Evolutionary conservation across 1,140 invertebrate species (phyloP).

Genomic region (Drosophila orena): DNA sequence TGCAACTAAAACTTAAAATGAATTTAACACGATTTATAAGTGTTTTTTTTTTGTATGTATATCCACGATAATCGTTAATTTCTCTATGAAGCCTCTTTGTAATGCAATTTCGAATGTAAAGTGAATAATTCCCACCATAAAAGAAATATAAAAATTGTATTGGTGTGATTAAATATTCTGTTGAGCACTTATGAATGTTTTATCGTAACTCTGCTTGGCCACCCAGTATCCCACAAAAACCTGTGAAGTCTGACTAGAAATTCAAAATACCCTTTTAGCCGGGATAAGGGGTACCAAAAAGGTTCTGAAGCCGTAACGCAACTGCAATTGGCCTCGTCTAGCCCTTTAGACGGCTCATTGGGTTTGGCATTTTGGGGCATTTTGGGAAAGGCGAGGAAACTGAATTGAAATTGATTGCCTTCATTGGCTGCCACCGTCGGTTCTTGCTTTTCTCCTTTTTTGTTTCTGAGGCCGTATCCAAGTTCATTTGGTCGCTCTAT

Average conservation of each 20-base stretch:
- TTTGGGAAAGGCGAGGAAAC: constrained; percentile 69
- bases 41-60: neutral
- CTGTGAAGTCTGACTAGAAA: neutral
- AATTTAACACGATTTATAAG: neutral
- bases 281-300: constrained; percentile 41
- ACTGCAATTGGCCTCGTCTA: constrained; percentile 76
- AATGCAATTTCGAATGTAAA: too few species aligned
- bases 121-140: too few species aligned
- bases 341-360: constrained; percentile 78
- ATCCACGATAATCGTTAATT: too few species aligned
- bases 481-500: constrained; percentile 78
- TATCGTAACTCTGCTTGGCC: neutral
- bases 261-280: constrained; percentile 3
- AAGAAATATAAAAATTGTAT: too few species aligned
- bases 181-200: neutral
- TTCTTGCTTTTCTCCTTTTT: constrained; percentile 29
- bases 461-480: constrained; percentile 54
- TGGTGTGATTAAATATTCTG: constrained; percentile 16
- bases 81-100: neutral
- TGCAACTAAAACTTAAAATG: too few species aligned
- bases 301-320: constrained; percentile 48
- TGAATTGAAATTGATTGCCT: constrained; percentile 83
- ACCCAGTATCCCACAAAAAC: neutral
- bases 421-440: constrained; percentile 57
- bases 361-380: constrained; percentile 43